Evolutionary conservation across 53 echinoderm and acorn worm species (phyloP), one percentile per base, ranked within the genome.

Genomic region (Echinometra lucunter): DNA sequence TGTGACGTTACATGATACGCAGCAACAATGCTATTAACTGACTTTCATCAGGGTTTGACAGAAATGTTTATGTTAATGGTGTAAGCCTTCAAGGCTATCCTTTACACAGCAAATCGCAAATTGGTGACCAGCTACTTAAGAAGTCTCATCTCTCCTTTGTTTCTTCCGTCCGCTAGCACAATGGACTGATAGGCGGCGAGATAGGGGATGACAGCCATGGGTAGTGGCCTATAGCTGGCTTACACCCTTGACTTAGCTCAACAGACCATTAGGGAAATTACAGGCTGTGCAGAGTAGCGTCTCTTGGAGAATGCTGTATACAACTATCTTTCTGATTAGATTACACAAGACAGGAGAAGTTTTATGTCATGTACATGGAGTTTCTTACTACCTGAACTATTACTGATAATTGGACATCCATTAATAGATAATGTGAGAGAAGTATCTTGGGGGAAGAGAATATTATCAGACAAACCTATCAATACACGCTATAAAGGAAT

Each of bases 181-280:
- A 6, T 9, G 92, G 56, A 92, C 15, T 53, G 92, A 92, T 92
- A 78, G 92, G 78, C 6, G 12, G 1, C n/a, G 49, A 49, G 92
- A 92, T 92, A 23, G 30, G 37, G 19, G 56, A 19, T 92, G 92
- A 92, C 92, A 92, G 57, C 75, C 92, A 32, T 49, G 13, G 78
- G 75, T 55, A 37, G 75, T 42, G 92, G 92, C 55, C 92, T 45
- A n/a, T n/a, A 35, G 75, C 35, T 45, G 55, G 34, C 45, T 78
- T 78, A 57, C 78, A 92, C 92, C 92, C 92, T 55, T 28, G 21
- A 80, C 92, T 78, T 32, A 27, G 21, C 92, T 53, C 92, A n/a
- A 42, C 58, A 37, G 9, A 78, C 92, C 92, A 92, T 92, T 78
- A 92, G 92, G 92, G 92, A 92, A 92, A 92, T 92, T 92, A 78